Percentiles rank a stretch among this genome's conserved stretches.
Conservation (phyloP, 2,797 vertebrate genomes). For the Peromyscus melanophrys region DNA sequence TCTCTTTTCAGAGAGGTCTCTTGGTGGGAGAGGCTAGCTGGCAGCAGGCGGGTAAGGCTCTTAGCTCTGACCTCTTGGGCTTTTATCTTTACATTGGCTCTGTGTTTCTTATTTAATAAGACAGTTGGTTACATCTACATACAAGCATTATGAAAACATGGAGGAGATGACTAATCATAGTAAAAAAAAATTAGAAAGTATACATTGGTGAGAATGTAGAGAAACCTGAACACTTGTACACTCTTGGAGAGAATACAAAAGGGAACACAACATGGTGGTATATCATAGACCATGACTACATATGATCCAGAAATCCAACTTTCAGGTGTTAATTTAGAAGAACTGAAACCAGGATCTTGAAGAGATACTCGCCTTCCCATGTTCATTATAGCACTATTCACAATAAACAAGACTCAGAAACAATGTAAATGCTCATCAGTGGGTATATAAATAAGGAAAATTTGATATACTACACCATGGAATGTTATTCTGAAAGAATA, state of each 20-base stretch:
- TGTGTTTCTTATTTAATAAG: too few relatives aligned
- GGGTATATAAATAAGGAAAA: neutral
- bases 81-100: too few relatives aligned
- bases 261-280: neutral
- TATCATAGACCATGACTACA: neutral
- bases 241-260: neutral
- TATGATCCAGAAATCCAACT: neutral
- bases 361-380: neutral
- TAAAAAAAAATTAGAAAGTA: neutral
- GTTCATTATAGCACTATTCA: neutral
- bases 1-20: too few relatives aligned
- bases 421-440: neutral
- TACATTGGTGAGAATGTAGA: neutral
- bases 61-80: too few relatives aligned
- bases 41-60: too few relatives aligned
- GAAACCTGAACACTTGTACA: neutral
- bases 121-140: too few relatives aligned
- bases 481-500: neutral
- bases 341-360: neutral
- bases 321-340: conserved; percentile 10
- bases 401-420: neutral
- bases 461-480: neutral
- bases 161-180: neutral
- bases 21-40: too few relatives aligned
- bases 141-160: neutral